Evolutionary conservation across 2,113 vertebrate genomes (phyloP).

Genomic region (Perccottus glenii): DNA sequence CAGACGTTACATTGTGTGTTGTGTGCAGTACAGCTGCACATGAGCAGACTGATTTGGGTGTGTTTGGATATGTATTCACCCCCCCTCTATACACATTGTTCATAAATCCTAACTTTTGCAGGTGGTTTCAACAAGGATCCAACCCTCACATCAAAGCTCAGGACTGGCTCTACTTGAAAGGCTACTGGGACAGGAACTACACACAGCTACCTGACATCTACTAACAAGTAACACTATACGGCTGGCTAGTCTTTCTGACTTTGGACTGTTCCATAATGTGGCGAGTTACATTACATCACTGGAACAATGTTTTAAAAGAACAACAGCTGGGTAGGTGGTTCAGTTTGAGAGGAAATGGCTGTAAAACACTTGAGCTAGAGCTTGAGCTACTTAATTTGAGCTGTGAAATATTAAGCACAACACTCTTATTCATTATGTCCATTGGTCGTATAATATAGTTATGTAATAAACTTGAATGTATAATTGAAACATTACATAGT

Average conservation of each 20-base stretch:
- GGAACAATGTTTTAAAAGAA: background rate
- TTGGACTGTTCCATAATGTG: conserved; percentile 17
- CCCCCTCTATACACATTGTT: background rate
- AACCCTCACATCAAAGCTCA: conserved; percentile 92
- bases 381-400: conserved; percentile 15
- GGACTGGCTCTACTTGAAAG: conserved; percentile 95
- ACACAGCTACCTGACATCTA: conserved; percentile 93
- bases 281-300: background rate
- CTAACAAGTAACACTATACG: conserved; percentile 70
- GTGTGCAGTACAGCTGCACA: background rate
- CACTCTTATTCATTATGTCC: conserved; percentile 37
- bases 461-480: conserved; percentile 53
- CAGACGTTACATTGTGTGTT: background rate
- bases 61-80: background rate
- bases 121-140: conserved; percentile 95
- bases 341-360: background rate
- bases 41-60: background rate
- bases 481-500: conserved; percentile 34
- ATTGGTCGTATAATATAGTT: conserved; percentile 28
- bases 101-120: conserved; percentile 57
- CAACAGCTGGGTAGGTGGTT: conserved; percentile 12
- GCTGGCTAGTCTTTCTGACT: conserved; percentile 20
- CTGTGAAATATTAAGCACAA: conserved; percentile 64
- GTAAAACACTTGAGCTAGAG: conserved; percentile 8
- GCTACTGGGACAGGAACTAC: conserved; percentile 97